These are phyloP conservation scores for Drosophila subquinaria DNA, from an alignment of 2,888 invertebrate genomes.

Conservation along the genomic window DNA sequence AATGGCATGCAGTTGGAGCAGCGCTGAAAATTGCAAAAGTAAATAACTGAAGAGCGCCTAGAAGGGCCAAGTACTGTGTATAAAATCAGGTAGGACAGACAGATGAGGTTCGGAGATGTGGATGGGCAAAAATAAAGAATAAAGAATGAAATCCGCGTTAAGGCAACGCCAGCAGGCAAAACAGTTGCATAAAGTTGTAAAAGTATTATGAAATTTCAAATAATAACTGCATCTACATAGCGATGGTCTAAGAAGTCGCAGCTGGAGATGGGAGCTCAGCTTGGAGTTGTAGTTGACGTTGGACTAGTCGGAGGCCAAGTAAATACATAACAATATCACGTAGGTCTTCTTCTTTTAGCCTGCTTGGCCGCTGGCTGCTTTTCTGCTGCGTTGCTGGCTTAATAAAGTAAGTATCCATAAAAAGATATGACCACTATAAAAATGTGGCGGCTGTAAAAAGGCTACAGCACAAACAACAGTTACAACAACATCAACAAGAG, in stretches of 20 bases:
- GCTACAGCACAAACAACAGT: too few species aligned
- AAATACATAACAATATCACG: constrained; percentile 69
- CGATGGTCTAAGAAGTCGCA: constrained; percentile 33
- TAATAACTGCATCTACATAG: constrained; percentile 75
- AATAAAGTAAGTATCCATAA: constrained; percentile 73
- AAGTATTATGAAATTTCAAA: constrained; percentile 80
- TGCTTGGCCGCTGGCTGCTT: constrained; percentile 29
- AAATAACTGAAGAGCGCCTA: constrained; percentile 60
- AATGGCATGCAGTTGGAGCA: constrained; percentile 79
- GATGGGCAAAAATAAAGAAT: neutral
- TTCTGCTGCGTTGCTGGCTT: constrained; percentile 43
- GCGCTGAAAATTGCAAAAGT: constrained; percentile 79
- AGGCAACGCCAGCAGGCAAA: constrained; percentile 54
- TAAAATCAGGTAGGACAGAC: constrained; percentile 18
- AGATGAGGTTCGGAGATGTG: neutral
- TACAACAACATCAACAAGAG: constrained; percentile 13
- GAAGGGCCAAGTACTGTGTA: constrained; percentile 27
- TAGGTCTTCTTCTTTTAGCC: constrained; percentile 41
- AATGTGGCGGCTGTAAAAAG: constrained; percentile 60
- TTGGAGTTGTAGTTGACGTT: constrained; percentile 23
- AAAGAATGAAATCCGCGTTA: constrained; percentile 76
- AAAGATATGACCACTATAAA: constrained; percentile 71
- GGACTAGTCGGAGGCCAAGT: constrained; percentile 36
- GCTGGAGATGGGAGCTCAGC: constrained; percentile 22
- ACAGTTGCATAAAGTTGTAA: constrained; percentile 78